phyloP scores from a whole-genome alignment of 1,140 invertebrate species.

The Pissodes strobi region DNA sequence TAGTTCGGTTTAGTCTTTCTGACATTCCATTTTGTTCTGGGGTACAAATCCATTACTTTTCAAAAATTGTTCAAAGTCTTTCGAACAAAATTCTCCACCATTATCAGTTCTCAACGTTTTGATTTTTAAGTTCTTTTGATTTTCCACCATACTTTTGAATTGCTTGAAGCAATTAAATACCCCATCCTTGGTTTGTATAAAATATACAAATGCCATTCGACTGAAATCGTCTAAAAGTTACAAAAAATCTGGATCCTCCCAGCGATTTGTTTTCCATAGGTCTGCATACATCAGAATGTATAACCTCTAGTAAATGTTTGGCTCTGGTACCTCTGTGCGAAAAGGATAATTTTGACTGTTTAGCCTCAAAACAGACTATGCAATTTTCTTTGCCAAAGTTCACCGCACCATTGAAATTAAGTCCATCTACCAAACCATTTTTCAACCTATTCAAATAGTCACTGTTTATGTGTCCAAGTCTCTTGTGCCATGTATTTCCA shows the following conservation, averaged over 20 bases:
- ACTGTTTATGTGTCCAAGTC: constrained; percentile 45
- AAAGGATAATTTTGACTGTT: constrained; percentile 38
- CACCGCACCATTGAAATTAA: constrained; percentile 25
- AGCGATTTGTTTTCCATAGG: constrained; percentile 44
- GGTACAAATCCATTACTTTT: constrained; percentile 39
- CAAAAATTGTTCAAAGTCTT: constrained; percentile 42
- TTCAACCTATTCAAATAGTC: constrained; percentile 31
- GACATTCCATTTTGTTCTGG: constrained; percentile 58
- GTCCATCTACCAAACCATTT: too few species aligned
- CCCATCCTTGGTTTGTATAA: constrained; percentile 51
- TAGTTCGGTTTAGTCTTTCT: constrained; percentile 54
- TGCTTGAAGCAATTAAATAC: constrained; percentile 44
- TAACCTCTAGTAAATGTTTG: constrained; percentile 40
- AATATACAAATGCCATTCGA: constrained; percentile 50
- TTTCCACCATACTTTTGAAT: constrained; percentile 46
- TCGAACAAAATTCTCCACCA: constrained; percentile 42
- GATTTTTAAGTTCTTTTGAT: constrained; percentile 43
- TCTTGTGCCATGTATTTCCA: constrained; percentile 34
- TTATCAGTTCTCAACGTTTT: constrained; percentile 38
- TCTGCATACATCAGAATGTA: constrained; percentile 49
- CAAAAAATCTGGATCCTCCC: constrained; percentile 52
- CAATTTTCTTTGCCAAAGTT: constrained; percentile 19
- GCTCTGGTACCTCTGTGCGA: constrained; percentile 13
- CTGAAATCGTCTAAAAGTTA: constrained; percentile 54
- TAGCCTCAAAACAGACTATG: constrained; percentile 41